Percentiles rank a stretch among this genome's conserved stretches.
Evolutionary conservation across 2,113 vertebrate species (phyloP).

Genomic region (Pan troglodytes): NHGRI_mPanTro3-v2.1_pri NC_072408.2:118763001-118763500

Average conservation of each 20-base stretch:
- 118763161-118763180: neutral
- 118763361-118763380: neutral
- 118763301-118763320: neutral
- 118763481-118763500: neutral
- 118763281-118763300: slow-evolving; percentile 28
- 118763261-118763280: slow-evolving; percentile 32
- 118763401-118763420: slow-evolving; percentile 7
- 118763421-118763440: slow-evolving; percentile 31
- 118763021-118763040: slow-evolving; percentile 1
- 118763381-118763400: slow-evolving; percentile 37
- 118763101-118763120: neutral
- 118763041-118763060: neutral
- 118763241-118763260: neutral
- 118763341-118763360: neutral
- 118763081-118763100: neutral
- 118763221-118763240: slow-evolving; percentile 3
- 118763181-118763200: neutral
- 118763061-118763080: neutral
- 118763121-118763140: neutral
- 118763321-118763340: neutral
- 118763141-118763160: neutral
- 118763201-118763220: neutral
- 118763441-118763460: neutral
- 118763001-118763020: slow-evolving; percentile 47
- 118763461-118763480: neutral